Percentiles rank a stretch among this genome's conserved stretches.
Evolutionary conservation across 2,888 invertebrate species (phyloP).

Genomic region (Eudasyphora cyanicolor): DNA sequence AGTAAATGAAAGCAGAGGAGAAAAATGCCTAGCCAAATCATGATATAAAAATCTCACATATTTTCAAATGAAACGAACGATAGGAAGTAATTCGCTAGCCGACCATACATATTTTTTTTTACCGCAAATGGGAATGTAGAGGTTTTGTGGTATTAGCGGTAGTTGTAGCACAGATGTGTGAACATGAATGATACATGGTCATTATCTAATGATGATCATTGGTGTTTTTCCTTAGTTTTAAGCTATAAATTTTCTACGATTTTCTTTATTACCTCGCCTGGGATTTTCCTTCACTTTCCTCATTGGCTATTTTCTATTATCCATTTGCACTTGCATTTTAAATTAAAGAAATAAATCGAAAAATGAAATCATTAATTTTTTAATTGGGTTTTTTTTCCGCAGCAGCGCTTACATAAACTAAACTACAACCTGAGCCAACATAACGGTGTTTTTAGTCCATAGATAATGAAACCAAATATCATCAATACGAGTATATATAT

Average conservation of each 20-base stretch:
- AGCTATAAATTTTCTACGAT: background rate
- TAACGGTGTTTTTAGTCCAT: constrained; percentile 60
- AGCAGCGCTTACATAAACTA: constrained; percentile 49
- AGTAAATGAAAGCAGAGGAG: background rate
- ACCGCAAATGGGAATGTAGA: too few relatives aligned
- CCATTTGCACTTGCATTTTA: constrained; percentile 36
- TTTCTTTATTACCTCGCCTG: constrained; percentile 18
- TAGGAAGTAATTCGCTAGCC: background rate
- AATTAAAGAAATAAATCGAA: background rate
- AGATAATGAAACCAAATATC: constrained; percentile 58
- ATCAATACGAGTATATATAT: background rate
- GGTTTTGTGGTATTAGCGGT: too few relatives aligned
- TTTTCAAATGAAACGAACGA: background rate
- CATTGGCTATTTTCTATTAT: constrained; percentile 23
- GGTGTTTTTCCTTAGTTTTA: too few relatives aligned
- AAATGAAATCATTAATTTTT: constrained; percentile 48
- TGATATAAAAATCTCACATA: background rate
- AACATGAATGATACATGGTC: background rate
- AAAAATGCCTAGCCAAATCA: background rate
- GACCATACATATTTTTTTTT: too few relatives aligned
- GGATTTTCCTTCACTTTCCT: constrained; percentile 34
- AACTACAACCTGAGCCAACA: constrained; percentile 19
- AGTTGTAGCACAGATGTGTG: too few relatives aligned
- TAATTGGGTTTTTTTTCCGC: constrained; percentile 22
- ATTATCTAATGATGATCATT: constrained; percentile 10